These are phyloP conservation scores for Gnathonemus longibarbis DNA, from an alignment of 2,113 vertebrate genomes.

Conservation along the genomic window DNA sequence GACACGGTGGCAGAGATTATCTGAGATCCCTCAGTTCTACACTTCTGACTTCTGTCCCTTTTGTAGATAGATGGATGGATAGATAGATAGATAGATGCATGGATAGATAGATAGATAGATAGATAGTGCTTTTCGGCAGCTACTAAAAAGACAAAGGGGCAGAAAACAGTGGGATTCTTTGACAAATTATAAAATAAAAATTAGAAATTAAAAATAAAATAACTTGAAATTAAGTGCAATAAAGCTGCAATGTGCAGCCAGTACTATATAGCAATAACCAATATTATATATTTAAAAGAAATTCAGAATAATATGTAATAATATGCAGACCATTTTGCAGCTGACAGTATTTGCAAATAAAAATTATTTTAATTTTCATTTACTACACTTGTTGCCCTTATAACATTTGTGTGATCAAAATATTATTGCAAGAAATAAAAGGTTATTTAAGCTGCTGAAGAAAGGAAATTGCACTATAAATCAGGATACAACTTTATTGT, in stretches of 20 bases:
- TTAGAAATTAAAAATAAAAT: neutral
- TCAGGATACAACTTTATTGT: conserved; percentile 36
- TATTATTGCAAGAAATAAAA: neutral
- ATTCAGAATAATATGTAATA: neutral
- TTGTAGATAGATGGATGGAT: neutral
- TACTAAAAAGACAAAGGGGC: neutral
- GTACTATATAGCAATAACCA: neutral
- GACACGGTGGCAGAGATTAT: neutral
- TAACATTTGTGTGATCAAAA: neutral
- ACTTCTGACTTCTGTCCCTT: neutral
- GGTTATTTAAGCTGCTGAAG: conserved; percentile 33
- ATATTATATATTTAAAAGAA: neutral
- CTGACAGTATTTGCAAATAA: neutral
- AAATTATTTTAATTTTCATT: neutral
- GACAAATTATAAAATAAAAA: neutral
- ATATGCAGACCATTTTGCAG: neutral
- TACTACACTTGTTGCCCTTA: neutral
- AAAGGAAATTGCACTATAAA: conserved; percentile 35
- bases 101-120: too few relatives aligned
- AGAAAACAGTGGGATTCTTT: neutral
- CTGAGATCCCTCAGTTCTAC: neutral
- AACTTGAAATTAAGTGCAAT: neutral
- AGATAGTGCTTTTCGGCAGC: too few relatives aligned
- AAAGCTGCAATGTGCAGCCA: neutral
- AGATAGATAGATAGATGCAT: too few relatives aligned